These are phyloP conservation scores for Corydoras sp. DNA, from an alignment of 2,113 vertebrate genomes.

Conservation along the genomic window DNA sequence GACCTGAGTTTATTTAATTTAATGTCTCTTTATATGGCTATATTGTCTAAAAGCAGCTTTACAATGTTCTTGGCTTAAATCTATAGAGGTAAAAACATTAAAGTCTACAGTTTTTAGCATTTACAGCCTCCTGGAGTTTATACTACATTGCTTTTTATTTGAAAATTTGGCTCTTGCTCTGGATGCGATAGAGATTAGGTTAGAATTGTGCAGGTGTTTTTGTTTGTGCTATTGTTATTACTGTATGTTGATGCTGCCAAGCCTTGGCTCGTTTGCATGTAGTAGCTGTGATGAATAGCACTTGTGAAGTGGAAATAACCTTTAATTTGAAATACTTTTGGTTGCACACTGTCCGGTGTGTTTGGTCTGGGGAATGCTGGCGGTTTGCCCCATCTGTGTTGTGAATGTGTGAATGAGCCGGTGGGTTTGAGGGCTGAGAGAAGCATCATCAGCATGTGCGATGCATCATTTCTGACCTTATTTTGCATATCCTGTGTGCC, in stretches of 20 bases:
- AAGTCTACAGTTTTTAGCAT: too few species aligned
- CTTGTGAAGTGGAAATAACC: background rate
- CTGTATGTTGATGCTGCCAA: background rate
- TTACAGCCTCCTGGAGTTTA: too few species aligned
- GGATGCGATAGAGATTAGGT: background rate
- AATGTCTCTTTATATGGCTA: too few species aligned
- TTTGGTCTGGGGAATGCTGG: conserved; percentile 29
- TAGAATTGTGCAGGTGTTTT: background rate
- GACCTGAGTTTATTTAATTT: too few species aligned
- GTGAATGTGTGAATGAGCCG: conserved; percentile 23
- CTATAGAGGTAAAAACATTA: background rate
- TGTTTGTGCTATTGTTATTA: background rate
- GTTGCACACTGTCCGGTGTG: background rate
- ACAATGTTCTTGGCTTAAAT: background rate
- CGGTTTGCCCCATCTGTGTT: conserved; percentile 21
- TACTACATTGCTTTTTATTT: too few species aligned
- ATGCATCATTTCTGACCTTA: conserved; percentile 49
- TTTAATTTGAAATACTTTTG: too few species aligned
- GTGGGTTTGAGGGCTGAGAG: conserved; percentile 29
- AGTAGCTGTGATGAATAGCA: conserved; percentile 9
- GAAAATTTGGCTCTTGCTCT: too few species aligned
- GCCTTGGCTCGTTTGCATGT: conserved; percentile 1
- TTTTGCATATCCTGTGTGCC: conserved; percentile 29
- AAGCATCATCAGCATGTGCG: conserved; percentile 31
- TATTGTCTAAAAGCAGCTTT: too few species aligned